These are phyloP conservation scores for Caerostris extrusa DNA, from an alignment of 1,140 invertebrate genomes.

Conservation along the genomic window DNA sequence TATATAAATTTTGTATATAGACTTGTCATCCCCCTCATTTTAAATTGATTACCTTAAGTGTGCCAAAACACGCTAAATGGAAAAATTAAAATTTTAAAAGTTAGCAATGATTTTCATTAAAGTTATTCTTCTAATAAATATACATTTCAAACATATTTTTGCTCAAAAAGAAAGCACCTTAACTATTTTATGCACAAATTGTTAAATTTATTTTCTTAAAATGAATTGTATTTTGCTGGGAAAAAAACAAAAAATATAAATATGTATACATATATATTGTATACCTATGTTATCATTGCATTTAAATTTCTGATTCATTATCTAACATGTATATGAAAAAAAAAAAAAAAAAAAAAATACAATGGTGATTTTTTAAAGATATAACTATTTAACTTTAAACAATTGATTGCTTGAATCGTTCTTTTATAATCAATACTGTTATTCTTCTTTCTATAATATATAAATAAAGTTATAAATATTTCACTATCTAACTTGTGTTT, in stretches of 20 bases:
- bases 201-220: neutral
- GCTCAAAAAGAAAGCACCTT: neutral
- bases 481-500: neutral
- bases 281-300: neutral
- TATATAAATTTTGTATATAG: constrained; percentile 33
- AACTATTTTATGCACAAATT: neutral
- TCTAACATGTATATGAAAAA: neutral
- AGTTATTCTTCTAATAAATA: neutral
- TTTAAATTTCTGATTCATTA: neutral
- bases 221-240: constrained; percentile 12
- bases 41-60: neutral
- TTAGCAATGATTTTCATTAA: too few relatives aligned
- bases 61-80: neutral
- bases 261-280: neutral
- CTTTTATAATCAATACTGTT: neutral
- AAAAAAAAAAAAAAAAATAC: neutral
- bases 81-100: neutral
- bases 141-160: neutral
- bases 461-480: constrained; percentile 13
- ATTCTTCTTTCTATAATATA: neutral
- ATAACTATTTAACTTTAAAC: neutral
- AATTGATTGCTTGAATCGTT: neutral
- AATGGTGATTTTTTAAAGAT: neutral
- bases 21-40: neutral
- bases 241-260: neutral